A percentile compares a stretch with the other conserved stretches of the same genome.
These are phyloP conservation scores for Delia radicum DNA, from an alignment of 1,140 invertebrate genomes.

Conservation along the genomic window DNA sequence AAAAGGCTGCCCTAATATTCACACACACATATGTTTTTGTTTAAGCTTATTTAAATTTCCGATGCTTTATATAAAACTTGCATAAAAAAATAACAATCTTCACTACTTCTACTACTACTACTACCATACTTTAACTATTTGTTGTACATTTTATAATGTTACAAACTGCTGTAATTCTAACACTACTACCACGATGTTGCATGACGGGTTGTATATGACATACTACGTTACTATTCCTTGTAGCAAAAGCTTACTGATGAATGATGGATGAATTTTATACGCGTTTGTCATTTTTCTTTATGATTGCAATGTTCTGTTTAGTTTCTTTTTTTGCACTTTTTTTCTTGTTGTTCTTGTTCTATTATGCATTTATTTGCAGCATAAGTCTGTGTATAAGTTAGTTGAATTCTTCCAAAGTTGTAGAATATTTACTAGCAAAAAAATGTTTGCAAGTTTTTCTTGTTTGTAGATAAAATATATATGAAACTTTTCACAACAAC, in stretches of 20 bases:
- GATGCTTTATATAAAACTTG: not conserved
- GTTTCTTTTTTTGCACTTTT: not conserved
- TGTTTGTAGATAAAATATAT: too few species aligned
- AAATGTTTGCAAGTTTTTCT: too few species aligned
- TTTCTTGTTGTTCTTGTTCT: not conserved
- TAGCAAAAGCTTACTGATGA: slow-evolving; percentile 1
- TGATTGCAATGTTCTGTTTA: not conserved
- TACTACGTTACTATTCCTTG: not conserved
- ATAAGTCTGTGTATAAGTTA: too few species aligned
- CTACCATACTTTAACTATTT: too few species aligned
- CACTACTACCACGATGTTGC: not conserved
- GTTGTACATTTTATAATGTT: not conserved
- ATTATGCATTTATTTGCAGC: not conserved
- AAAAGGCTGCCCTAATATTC: not conserved
- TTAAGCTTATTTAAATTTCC: slow-evolving; percentile 19
- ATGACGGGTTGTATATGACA: not conserved
- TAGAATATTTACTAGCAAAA: too few species aligned
- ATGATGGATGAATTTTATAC: slow-evolving; percentile 1
- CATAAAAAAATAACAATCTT: not conserved
- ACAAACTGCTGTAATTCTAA: not conserved
- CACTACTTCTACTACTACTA: not conserved
- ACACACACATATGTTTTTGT: not conserved
- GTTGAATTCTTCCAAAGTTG: too few species aligned
- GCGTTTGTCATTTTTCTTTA: slow-evolving; percentile 4
- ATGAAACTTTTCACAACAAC: too few species aligned